Conservation (phyloP, 2,113 vertebrate genomes). For the Emydura subglobosa region DNA sequence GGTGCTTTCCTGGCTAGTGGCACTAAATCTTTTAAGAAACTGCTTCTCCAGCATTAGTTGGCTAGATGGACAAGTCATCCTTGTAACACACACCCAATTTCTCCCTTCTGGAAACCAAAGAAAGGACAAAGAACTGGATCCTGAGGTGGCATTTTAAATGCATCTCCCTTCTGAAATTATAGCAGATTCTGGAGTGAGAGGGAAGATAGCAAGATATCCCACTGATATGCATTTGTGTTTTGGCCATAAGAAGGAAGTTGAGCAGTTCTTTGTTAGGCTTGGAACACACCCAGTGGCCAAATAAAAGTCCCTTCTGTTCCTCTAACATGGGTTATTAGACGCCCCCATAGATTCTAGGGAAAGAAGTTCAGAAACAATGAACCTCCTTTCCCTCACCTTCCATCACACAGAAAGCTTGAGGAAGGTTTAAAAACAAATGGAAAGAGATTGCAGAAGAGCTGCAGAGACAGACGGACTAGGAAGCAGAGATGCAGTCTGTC, state of each 20-base stretch:
- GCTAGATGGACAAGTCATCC: background rate
- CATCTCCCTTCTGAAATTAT: background rate
- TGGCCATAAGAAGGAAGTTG: background rate
- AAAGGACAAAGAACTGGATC: background rate
- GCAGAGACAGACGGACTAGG: constrained; percentile 20
- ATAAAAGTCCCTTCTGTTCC: background rate
- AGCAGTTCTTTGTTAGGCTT: background rate
- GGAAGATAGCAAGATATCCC: background rate
- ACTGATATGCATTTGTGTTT: background rate
- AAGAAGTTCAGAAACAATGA: background rate
- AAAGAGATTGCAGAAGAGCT: constrained; percentile 4
- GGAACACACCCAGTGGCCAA: background rate
- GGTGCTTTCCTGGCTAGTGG: background rate
- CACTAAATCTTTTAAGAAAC: background rate
- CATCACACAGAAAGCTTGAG: background rate
- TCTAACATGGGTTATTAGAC: background rate
- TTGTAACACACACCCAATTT: background rate
- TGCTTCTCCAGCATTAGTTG: background rate
- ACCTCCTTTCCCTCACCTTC: background rate
- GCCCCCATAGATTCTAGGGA: background rate
- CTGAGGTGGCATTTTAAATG: background rate
- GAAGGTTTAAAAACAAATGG: constrained; percentile 28
- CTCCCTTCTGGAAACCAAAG: background rate
- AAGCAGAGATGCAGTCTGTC: constrained; percentile 16
- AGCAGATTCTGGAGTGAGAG: background rate